Evolutionary conservation across 2,113 vertebrate genomes (phyloP).

Genomic region (Protomyctophum bolini): DNA sequence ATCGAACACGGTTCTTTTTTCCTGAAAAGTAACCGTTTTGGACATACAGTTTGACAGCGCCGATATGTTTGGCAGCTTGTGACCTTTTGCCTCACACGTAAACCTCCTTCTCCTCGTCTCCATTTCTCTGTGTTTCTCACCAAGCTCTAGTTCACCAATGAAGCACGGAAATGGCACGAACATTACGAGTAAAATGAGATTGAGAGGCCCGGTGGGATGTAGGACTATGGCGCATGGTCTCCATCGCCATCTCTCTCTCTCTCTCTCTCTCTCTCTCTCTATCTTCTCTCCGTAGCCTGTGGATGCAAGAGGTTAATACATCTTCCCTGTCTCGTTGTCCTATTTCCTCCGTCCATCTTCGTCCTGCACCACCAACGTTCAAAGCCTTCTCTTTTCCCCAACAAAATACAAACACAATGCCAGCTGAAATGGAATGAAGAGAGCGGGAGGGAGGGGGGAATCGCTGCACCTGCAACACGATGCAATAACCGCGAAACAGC

Average conservation of each 20-base stretch:
- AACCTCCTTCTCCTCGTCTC: no score
- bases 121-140: no score
- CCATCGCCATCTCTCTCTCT: background rate
- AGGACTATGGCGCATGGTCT: background rate
- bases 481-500: background rate
- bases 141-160: no score
- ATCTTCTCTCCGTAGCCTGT: slow-evolving; percentile 10
- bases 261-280: background rate
- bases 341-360: slow-evolving; percentile 3
- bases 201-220: no score
- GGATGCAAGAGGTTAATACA: slow-evolving; percentile 59
- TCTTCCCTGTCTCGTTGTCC: slow-evolving; percentile 15
- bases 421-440: background rate
- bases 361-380: slow-evolving; percentile 7
- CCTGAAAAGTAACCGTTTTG: no score
- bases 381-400: background rate
- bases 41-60: no score
- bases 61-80: no score
- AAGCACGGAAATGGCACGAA: no score
- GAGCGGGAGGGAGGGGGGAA: no score
- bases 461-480: background rate
- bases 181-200: no score
- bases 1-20: no score
- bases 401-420: background rate
- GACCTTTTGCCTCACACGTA: no score